Evolutionary conservation across 2,888 invertebrate species (phyloP), one percentile per base, ranked within the genome.

Genomic region (Microctonus hyperodae): DNA sequence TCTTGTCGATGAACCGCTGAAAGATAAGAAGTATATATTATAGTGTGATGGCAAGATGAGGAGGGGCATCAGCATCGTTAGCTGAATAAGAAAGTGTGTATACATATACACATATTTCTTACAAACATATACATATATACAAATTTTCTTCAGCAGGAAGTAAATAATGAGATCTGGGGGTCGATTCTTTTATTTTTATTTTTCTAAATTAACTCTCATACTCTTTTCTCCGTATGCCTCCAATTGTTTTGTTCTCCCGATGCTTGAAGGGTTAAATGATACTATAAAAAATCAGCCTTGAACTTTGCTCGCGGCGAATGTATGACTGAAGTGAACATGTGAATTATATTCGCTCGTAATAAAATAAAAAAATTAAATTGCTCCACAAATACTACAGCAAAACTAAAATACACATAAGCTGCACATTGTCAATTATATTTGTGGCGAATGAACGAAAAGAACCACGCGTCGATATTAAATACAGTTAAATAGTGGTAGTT

Each of bases 161-260:
- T 56, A 64, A 40, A 68, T 71, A 74, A 74, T 69, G 67, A 72
- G 71, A 75, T 63, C 71, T 68, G 64, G 73, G 67, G 55, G 72
- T 71, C 68, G 65, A 65, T 68, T 73, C 7, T 68, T 73, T n/a
- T 67, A 69, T 70, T 69, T 69, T 65, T 70, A 68, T 70, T 70
- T 72, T 59, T 68, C 69, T 70, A 59, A 67, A 16, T 62, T 68
- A 69, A 65, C 67, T 53, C 16, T 57, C 28, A 7, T 28, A 28
- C 4, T 65, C 64, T 51, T 28, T 28, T 28, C 7, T 5, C 20
- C 16, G 16, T 9, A 44, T 44, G 16, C 16, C 16, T 4, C 16
- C 44, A 16, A 20, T 44, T 20, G 20, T 58, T 64, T 68, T 67
- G 48, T 63, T n/a, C n/a, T 68, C 50, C 35, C 63, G n/a, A 25